A percentile compares a stretch with the other conserved stretches of the same genome.
Conservation (phyloP, 2,797 vertebrate genomes). For the Xiphorhynchus erythropygius region DNA sequence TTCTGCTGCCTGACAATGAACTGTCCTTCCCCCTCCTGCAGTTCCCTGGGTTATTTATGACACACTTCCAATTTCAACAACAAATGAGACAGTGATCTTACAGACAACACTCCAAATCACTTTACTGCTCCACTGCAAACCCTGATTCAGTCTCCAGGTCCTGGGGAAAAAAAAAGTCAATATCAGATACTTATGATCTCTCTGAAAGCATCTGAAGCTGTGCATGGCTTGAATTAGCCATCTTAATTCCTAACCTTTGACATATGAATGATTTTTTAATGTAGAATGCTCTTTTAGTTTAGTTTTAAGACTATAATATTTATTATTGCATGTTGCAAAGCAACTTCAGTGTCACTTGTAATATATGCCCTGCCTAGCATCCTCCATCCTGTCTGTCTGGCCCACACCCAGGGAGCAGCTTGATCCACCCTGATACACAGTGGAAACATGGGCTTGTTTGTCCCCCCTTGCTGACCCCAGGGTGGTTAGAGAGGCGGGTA, state of each 20-base stretch:
- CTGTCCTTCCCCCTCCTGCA: neutral
- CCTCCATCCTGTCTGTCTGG: neutral
- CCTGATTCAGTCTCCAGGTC: neutral
- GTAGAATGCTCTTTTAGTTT: neutral
- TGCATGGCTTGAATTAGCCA: neutral
- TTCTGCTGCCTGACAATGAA: neutral
- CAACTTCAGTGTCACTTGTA: neutral
- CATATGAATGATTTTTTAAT: neutral
- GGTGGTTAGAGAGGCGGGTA: neutral
- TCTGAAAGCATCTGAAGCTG: neutral
- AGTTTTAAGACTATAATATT: neutral
- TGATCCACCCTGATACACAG: neutral
- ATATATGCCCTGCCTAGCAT: neutral
- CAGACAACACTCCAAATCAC: neutral
- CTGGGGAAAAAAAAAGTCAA: neutral
- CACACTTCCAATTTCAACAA: neutral
- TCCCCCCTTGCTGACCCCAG: neutral
- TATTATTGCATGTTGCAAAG: neutral
- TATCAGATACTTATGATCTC: neutral
- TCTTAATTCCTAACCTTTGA: neutral
- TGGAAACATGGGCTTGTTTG: neutral
- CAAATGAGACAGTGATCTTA: neutral
- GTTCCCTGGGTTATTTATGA: slow-evolving; percentile 16
- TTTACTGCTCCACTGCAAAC: neutral
- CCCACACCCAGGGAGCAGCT: neutral